Conservation (phyloP, 1,140 invertebrate species). For the Micrasema minimum region DNA sequence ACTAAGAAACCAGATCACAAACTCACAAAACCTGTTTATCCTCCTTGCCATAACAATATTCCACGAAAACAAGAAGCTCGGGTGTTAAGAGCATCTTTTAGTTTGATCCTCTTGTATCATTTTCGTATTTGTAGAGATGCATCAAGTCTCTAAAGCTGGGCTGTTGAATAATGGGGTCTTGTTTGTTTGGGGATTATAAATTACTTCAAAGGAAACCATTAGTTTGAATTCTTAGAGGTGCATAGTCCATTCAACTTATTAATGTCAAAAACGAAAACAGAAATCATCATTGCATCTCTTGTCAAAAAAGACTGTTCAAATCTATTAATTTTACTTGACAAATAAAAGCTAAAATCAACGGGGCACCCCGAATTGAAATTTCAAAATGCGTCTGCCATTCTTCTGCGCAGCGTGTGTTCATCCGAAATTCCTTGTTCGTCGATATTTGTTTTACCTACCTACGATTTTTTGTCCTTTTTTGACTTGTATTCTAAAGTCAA, state of each 20-base stretch:
- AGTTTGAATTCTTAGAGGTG: conserved; percentile 21
- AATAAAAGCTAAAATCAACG: conserved; percentile 45
- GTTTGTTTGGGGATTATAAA: conserved; percentile 43
- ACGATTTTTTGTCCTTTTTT: conserved; percentile 13
- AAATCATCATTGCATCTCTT: too few relatives aligned
- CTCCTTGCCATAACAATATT: too few relatives aligned
- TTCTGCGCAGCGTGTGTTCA: conserved; percentile 45
- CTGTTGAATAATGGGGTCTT: conserved; percentile 23
- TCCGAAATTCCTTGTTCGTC: conserved; percentile 43
- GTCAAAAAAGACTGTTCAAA: too few relatives aligned
- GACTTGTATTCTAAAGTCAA: conserved; percentile 33
- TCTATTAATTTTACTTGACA: too few relatives aligned
- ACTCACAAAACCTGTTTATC: too few relatives aligned
- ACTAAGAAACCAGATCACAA: conserved; percentile 4
- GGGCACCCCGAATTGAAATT: conserved; percentile 52
- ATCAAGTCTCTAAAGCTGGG: too few relatives aligned
- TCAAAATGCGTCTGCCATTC: conserved; percentile 49
- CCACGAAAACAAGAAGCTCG: too few relatives aligned
- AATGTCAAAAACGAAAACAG: too few relatives aligned
- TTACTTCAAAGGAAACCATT: conserved; percentile 30
- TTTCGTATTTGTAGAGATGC: too few relatives aligned
- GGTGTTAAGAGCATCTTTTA: too few relatives aligned
- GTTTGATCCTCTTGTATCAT: too few relatives aligned
- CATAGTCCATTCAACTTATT: too few relatives aligned
- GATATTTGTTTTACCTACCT: conserved; percentile 18